Base-by-base conservation (phyloP, 2,888 invertebrate species). In the Metallyticus violacea region DNA sequence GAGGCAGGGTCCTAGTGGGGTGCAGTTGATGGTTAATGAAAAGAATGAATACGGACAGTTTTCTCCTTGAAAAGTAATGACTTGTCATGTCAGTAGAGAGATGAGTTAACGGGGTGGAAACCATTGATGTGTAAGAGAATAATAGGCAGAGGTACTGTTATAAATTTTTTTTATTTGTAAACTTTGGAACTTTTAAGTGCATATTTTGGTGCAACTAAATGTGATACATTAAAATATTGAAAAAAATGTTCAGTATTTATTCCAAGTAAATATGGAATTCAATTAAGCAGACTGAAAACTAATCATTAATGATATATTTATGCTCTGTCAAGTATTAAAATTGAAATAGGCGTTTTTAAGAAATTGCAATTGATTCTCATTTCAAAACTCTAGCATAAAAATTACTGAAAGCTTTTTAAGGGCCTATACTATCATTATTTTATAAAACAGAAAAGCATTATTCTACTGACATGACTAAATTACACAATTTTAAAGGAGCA, bases 1-100 rank as follows among this genome's bases (percentile, higher is more conserved):
- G 83, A 83, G 76, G 83, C 28, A 40, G 85, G 85, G 85, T 85
- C 79, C 79, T 40, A 29, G 83, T 83, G 83, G 83, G 83, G 81
- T 85, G 85, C 85, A 85, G 85, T 85, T 85, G 40, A 62, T 62
- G 40, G 40, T 62, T 62, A 62, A 15, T 15, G 22, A 62, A 62
- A 22, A 62, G 2, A 62, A 62, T 62, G 40, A 62, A 62, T 6
- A 62, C 40, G 22, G 40, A 62, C 40, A 15, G 15, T 62, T 3
- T 62, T 7, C 2, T 62, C 1, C n/a, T n/a, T n/a, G n/a, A n/a
- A n/a, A n/a, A n/a, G n/a, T n/a, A n/a, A n/a, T n/a, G n/a, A n/a
- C n/a, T 40, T 7, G 40, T 62, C 40, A 15, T 62, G 40, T 15
- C 15, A 62, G 40, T 62, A 62, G 40, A 62, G n/a, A n/a, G n/a